A percentile compares a stretch with the other conserved stretches of the same genome.
Evolutionary conservation across 2,797 vertebrate genomes (phyloP).

Genomic region (Pseudochirops cupreus): DNA sequence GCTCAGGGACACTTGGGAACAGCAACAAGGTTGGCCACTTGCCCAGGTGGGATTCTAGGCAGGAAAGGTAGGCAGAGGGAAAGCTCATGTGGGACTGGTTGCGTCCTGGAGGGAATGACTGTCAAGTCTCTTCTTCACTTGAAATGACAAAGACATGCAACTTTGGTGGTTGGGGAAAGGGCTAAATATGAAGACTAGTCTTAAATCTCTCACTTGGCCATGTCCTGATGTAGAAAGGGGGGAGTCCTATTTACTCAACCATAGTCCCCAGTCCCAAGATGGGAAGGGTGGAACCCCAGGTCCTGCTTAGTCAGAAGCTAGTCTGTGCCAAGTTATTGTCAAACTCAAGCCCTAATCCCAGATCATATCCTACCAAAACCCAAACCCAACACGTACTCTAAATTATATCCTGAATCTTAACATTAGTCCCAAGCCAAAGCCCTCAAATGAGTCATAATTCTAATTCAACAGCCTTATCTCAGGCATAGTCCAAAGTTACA

Average conservation of each 20-base stretch:
- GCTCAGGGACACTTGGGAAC: conserved; percentile 53
- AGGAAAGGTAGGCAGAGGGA: not conserved
- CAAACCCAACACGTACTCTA: not conserved
- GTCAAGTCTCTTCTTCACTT: not conserved
- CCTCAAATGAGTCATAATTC: not conserved
- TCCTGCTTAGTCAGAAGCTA: not conserved
- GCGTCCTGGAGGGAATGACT: not conserved
- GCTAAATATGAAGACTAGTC: not conserved
- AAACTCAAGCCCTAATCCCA: not conserved
- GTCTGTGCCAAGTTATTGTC: not conserved
- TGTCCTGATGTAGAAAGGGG: not conserved
- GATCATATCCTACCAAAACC: not conserved
- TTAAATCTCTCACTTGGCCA: not conserved
- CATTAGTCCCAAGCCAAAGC: not conserved
- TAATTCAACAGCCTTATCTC: not conserved
- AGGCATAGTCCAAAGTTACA: not conserved
- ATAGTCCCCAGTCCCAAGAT: not conserved
- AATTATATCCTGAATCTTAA: not conserved
- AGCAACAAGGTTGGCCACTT: not conserved
- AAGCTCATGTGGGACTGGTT: not conserved
- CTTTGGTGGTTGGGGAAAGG: not conserved
- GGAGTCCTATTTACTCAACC: not conserved
- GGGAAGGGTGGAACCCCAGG: not conserved
- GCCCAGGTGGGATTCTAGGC: not conserved
- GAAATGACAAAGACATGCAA: not conserved